Evolutionary conservation across 1,140 invertebrate species (phyloP), one percentile per base, ranked within the genome.

Genomic region (Luehdorfia chinensis): DNA sequence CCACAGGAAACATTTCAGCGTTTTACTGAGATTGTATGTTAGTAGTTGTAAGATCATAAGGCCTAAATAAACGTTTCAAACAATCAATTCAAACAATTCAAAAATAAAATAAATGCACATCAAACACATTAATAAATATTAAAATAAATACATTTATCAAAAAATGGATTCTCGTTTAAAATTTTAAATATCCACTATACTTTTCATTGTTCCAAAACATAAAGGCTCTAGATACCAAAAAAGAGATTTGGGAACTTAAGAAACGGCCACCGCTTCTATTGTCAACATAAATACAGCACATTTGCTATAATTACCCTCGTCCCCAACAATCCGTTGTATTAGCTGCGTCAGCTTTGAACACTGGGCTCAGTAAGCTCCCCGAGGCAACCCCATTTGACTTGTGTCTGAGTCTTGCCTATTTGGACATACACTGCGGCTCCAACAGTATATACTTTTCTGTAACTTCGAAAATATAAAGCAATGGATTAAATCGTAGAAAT

Each of bases 261-360:
- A 56, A 50, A 61, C 53, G 30, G 18, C 55, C 62, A 61, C 54
- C 50, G 32, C 53, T 63, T 47, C 66, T 41, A 77, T 77, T 75
- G 70, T 77, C 62, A 73, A 67, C 61, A 66, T 57, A 72, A 79
- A 77, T 66, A 66, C 55, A 52, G 57, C 59, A 75, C 78, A 83
- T 78, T 83, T 76, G 78, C 76, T 75, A 59, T 83, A 83, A 83
- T 83, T 83, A 76, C 66, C 30, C 60, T 52, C 52, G 59, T 63
- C 60, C 70, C 71, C 72, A 59, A 72, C 73, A 78, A 83, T 73
- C 76, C 69, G 47, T 46, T 32, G 68, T 69, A 83, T 80, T 83
- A 78, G 67, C 66, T 50, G 46, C 50, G 59, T 71, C 58, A 45
- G 56, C 61, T 67, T 60, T 55, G 52, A 63, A 63, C 55, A 61